Evolutionary conservation across 1,140 invertebrate genomes (phyloP).

Genomic region (Ephestia elutella): DNA sequence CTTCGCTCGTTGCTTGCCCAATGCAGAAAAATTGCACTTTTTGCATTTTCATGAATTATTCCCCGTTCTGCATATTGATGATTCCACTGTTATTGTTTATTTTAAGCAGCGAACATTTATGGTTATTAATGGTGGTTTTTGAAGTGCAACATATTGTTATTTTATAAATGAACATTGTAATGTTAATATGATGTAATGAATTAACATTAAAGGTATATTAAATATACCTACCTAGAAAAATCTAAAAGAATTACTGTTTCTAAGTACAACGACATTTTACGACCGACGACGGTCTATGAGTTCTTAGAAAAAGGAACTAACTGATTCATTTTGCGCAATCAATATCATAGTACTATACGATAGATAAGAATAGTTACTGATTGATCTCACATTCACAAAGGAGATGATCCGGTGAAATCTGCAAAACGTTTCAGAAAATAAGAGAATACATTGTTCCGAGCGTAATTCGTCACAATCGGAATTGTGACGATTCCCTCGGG

Average conservation of each 20-base stretch:
- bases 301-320: too few species aligned
- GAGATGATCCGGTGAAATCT: background rate
- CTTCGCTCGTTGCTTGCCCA: conserved; percentile 41
- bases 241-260: too few species aligned
- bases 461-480: conserved; percentile 64
- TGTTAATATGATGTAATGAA: too few species aligned
- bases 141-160: too few species aligned
- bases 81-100: background rate
- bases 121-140: too few species aligned
- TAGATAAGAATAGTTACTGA: background rate
- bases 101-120: background rate
- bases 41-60: conserved; percentile 65
- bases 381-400: background rate
- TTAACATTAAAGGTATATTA: too few species aligned
- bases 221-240: too few species aligned
- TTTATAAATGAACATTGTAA: too few species aligned
- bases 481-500: conserved; percentile 60
- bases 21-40: conserved; percentile 47
- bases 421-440: conserved; percentile 23
- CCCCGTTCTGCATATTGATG: background rate
- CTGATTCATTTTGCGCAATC: too few species aligned
- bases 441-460: conserved; percentile 39
- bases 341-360: too few species aligned
- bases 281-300: too few species aligned
- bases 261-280: too few species aligned